These are phyloP conservation scores for Neomorphus geoffroyi DNA, from an alignment of 2,797 vertebrate genomes.

Conservation along the genomic window DNA sequence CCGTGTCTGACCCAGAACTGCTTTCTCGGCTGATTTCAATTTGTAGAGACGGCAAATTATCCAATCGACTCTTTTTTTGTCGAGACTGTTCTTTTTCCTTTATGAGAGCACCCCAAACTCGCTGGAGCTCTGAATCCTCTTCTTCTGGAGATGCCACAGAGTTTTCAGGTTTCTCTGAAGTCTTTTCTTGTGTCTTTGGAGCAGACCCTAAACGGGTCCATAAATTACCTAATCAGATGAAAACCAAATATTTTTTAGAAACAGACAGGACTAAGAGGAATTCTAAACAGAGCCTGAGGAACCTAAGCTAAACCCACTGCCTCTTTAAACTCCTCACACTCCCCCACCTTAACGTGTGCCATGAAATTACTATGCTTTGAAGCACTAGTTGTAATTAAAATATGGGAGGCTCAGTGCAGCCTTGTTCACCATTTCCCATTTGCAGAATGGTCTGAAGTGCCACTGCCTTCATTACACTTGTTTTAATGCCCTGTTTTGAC, in stretches of 20 bases:
- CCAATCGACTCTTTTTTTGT: conserved; percentile 94
- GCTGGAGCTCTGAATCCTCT: conserved; percentile 92
- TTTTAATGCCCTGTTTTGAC: not conserved
- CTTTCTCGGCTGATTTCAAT: conserved; percentile 98
- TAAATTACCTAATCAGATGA: conserved; percentile 79
- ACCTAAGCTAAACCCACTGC: not conserved
- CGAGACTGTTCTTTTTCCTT: conserved; percentile 92
- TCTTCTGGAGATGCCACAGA: conserved; percentile 79
- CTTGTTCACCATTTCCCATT: not conserved
- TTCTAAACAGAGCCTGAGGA: not conserved
- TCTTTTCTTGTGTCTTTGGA: conserved; percentile 75
- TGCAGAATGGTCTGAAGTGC: not conserved
- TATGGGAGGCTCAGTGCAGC: not conserved
- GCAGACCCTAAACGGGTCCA: conserved; percentile 92
- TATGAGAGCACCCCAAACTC: conserved; percentile 95
- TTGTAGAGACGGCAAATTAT: conserved; percentile 94
- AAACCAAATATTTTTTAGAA: not conserved
- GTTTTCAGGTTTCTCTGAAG: conserved; percentile 73
- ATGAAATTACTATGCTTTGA: not conserved
- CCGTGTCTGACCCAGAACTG: conserved; percentile 91
- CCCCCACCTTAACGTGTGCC: not conserved
- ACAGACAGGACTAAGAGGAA: not conserved
- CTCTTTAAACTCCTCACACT: not conserved
- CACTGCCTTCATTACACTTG: not conserved
- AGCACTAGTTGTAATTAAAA: not conserved